A percentile compares a stretch with the other conserved stretches of the same genome.
Evolutionary conservation across 2,888 invertebrate genomes (phyloP).

Genomic region (Pecten maximus): DNA sequence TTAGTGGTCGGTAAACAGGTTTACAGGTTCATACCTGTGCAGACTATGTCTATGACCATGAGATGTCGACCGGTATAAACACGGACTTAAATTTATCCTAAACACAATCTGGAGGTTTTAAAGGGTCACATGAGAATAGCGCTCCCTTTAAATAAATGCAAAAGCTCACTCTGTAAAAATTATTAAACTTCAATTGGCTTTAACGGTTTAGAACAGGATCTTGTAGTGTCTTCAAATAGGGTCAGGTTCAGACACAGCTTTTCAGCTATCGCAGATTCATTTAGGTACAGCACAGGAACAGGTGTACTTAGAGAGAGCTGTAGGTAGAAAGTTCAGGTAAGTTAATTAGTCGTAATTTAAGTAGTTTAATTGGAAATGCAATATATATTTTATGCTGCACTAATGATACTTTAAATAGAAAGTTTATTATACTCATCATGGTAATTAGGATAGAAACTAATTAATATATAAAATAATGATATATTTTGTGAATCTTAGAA

Average conservation of each 20-base stretch:
- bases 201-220: slow-evolving; percentile 1
- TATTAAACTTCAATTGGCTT: slow-evolving; percentile 22
- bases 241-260: background rate
- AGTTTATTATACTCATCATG: no score
- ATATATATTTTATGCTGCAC: no score
- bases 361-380: no score
- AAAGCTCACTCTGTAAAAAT: background rate
- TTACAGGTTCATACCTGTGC: slow-evolving; percentile 14
- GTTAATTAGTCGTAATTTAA: no score
- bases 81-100: background rate
- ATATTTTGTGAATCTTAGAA: no score
- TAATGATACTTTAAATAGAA: no score
- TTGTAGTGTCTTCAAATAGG: background rate
- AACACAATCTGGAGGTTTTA: slow-evolving; percentile 21
- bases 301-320: background rate
- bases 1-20: background rate
- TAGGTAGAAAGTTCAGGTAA: background rate
- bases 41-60: background rate
- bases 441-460: no score
- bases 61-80: slow-evolving; percentile 5
- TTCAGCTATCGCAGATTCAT: background rate
- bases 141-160: slow-evolving; percentile 32
- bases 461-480: no score
- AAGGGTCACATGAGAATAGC: background rate
- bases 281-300: background rate